Percentiles rank a stretch among this genome's conserved stretches.
Evolutionary conservation across 2,113 vertebrate species (phyloP).

Genomic region (Boulengerochromis microlepis): DNA sequence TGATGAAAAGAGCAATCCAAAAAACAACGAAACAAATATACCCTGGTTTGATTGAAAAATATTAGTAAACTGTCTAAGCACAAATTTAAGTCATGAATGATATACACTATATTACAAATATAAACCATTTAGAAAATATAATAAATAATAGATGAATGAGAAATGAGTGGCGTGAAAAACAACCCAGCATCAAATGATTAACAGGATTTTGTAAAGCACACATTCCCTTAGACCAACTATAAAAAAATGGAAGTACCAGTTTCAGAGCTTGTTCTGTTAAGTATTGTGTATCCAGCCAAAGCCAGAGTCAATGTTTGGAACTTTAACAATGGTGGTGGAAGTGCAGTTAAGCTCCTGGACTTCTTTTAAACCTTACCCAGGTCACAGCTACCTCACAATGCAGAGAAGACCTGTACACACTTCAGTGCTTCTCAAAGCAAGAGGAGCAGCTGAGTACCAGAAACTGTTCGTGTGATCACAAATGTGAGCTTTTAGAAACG

Average conservation of each 20-base stretch:
- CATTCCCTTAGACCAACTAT: not conserved
- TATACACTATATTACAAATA: not conserved
- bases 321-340: not conserved
- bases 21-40: not conserved
- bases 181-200: not conserved
- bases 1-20: not conserved
- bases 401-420: constrained; percentile 6
- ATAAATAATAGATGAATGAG: not conserved
- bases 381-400: not conserved
- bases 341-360: constrained; percentile 26
- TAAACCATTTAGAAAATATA: not conserved
- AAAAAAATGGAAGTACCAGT: not conserved
- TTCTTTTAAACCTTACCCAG: not conserved
- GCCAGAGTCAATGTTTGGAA: constrained; percentile 23
- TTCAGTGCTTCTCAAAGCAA: constrained; percentile 26
- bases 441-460: not conserved
- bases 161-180: not conserved
- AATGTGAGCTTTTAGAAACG: constrained; percentile 25
- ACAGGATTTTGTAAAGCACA: not conserved
- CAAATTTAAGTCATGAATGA: not conserved
- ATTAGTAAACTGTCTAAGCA: not conserved
- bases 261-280: not conserved
- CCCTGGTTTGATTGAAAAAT: not conserved
- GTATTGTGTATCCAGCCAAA: not conserved
- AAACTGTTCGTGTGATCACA: not conserved